Evolutionary conservation across 1,140 invertebrate genomes (phyloP).

Genomic region (Danaus melanippus): DNA sequence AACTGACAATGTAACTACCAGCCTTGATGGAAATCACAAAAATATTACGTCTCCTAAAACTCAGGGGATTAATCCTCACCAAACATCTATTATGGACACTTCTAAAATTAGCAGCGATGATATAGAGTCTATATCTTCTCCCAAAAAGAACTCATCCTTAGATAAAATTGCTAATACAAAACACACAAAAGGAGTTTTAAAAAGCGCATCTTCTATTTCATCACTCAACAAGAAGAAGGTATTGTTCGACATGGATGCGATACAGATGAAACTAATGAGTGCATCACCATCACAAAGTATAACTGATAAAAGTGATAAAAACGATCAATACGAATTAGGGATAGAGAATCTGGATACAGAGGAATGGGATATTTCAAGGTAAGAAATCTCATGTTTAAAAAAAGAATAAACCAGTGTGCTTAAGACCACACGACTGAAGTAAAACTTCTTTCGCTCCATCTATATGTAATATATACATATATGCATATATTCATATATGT

Average conservation of each 20-base stretch:
- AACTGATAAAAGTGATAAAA: constrained; percentile 53
- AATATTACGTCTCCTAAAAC: too few species aligned
- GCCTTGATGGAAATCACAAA: neutral
- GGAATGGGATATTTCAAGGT: constrained; percentile 73
- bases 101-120: constrained; percentile 36
- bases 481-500: too few species aligned
- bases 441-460: too few species aligned
- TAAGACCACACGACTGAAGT: too few species aligned
- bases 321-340: constrained; percentile 51
- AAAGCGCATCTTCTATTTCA: constrained; percentile 68
- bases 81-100: too few species aligned
- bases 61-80: too few species aligned
- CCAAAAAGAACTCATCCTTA: constrained; percentile 40
- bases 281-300: constrained; percentile 58
- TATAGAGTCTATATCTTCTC: constrained; percentile 29
- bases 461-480: too few species aligned
- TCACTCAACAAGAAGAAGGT: constrained; percentile 75
- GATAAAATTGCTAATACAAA: constrained; percentile 45
- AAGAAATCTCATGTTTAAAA: constrained; percentile 10
- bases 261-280: constrained; percentile 67
- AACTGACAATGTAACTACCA: constrained; percentile 3
- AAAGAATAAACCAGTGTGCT: too few species aligned
- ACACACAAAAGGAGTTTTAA: constrained; percentile 73
- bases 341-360: constrained; percentile 57
- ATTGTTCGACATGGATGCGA: constrained; percentile 73